Conservation (phyloP, 2,113 vertebrate genomes). For the Poeciliopsis occidentalis region DNA sequence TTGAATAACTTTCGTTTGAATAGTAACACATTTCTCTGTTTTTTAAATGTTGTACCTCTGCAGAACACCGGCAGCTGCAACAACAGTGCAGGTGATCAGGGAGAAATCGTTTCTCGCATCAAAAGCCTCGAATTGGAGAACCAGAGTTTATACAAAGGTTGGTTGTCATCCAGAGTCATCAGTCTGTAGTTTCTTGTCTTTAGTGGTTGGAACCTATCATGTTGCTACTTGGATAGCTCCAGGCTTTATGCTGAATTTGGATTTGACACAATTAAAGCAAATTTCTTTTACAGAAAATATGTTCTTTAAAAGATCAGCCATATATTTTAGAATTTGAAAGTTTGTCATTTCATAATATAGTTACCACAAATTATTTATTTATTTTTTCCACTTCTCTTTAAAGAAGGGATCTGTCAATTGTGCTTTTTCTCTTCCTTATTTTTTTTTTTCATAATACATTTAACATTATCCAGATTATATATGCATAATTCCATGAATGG, state of each 20-base stretch:
- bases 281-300: neutral
- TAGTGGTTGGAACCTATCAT: neutral
- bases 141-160: slow-evolving; percentile 87
- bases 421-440: neutral
- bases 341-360: no score
- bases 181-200: neutral
- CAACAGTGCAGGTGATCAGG: slow-evolving; percentile 79
- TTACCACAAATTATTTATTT: no score
- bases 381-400: no score
- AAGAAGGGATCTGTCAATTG: no score
- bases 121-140: slow-evolving; percentile 92
- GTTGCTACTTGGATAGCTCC: neutral
- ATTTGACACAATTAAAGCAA: neutral
- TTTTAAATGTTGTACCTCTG: slow-evolving; percentile 2
- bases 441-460: neutral
- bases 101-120: slow-evolving; percentile 84
- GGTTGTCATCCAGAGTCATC: neutral
- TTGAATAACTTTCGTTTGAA: neutral
- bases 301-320: no score
- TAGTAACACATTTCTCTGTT: neutral
- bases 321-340: no score
- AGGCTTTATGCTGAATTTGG: neutral
- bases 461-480: neutral
- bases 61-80: slow-evolving; percentile 52
- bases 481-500: neutral